Evolutionary conservation across 2,797 vertebrate genomes (phyloP), one percentile per base, ranked within the genome.

Genomic region (Polyboroides typus): DNA sequence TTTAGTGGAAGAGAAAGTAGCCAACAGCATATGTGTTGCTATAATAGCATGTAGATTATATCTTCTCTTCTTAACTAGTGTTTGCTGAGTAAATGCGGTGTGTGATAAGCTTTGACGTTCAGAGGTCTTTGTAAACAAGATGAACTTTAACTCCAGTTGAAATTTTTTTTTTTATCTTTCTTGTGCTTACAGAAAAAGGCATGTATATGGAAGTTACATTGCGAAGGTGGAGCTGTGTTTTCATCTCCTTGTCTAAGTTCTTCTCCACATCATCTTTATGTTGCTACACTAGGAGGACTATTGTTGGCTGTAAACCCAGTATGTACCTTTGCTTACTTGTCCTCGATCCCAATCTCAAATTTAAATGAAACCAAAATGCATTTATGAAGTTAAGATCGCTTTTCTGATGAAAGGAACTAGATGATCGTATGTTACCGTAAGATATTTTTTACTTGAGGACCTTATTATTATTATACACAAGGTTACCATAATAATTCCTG

Each of bases 171-270:
- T 86, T 70, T 79, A 14, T 48, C 10, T 90, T 94, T 72, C 44
- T 50, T 92, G 10, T 88, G 12, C 64, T 97, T 90, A 67, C 86
- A 99, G 99, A 66, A 81, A n/a, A 98, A 97, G 72, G 85, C 36
- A n/a, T 99, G 99, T 96, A 44, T 98, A 36, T 99, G 99, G 99
- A 99, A 98, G 97, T 96, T 97, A 76, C 97, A 98, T 48, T 99
- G 99, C 6, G 98, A 98, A 36, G 98, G 98, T 12, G 99, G 99
- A 81, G 98, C 98, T 10, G 98, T 99, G 74, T 99, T 99, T 98
- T 99, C 99, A 33, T 99, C 99, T 23, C 99, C 99, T 7, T 98
- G 97, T 96, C 81, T 99, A 50, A 98, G 97, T 79, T 63, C 96
- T 7, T 94, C 90, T 15, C 98, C 97, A 27, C 97, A 99, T 90